These are phyloP conservation scores for Cichladusa arquata DNA, from an alignment of 2,113 vertebrate species.

Conservation along the genomic window DNA sequence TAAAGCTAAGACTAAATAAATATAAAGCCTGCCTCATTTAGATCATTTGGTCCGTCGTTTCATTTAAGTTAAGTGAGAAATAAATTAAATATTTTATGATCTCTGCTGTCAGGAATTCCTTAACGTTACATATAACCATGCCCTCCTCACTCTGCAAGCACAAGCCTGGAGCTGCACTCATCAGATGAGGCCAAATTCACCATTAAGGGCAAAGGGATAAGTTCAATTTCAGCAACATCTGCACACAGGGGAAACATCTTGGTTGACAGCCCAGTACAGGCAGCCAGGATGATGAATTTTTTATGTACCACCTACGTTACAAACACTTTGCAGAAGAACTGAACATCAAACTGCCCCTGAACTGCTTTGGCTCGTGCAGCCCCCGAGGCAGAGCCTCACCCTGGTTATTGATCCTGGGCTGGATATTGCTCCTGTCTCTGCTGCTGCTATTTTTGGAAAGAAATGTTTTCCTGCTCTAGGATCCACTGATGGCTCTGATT, in stretches of 20 bases:
- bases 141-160: not conserved
- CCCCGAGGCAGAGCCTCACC: not conserved
- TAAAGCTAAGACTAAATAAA: slow-evolving; percentile 13
- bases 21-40: not conserved
- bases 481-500: not conserved
- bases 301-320: not conserved
- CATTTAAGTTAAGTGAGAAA: not conserved
- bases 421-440: not conserved
- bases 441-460: not conserved
- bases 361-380: not conserved
- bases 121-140: not conserved
- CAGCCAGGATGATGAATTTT: not conserved
- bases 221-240: not conserved
- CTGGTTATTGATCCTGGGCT: not conserved
- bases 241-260: not conserved
- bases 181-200: not conserved
- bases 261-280: not conserved
- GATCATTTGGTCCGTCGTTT: not conserved
- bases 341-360: not conserved
- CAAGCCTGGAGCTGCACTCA: not conserved
- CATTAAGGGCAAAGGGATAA: not conserved
- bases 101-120: not conserved
- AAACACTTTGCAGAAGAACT: not conserved
- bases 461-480: not conserved
- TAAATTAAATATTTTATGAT: not conserved